These are phyloP conservation scores for Danionella dracula DNA, from an alignment of 2,797 vertebrate genomes.

Conservation along the genomic window DNA sequence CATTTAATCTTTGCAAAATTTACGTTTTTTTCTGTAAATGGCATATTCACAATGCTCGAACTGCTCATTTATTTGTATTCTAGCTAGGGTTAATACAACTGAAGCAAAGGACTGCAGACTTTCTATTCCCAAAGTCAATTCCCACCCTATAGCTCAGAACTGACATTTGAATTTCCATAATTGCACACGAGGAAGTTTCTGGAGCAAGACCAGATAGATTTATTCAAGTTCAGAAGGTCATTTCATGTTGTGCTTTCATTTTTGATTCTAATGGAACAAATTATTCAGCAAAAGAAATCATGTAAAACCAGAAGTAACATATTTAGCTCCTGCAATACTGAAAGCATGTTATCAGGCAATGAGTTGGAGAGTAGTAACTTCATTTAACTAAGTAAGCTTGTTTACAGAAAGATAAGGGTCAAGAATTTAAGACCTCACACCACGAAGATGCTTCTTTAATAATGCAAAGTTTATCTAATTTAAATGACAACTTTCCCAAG, in stretches of 20 bases:
- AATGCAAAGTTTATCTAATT: constrained; percentile 13
- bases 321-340: background rate
- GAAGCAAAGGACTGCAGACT: background rate
- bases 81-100: no score
- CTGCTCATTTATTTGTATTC: no score
- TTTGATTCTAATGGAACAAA: background rate
- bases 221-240: background rate
- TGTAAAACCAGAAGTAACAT: background rate
- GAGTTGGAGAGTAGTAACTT: background rate
- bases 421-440: background rate
- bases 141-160: background rate
- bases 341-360: background rate
- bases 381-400: background rate
- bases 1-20: no score
- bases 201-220: background rate
- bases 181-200: background rate
- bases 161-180: background rate
- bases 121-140: no score
- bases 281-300: background rate
- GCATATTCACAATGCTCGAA: no score
- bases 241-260: background rate
- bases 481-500: background rate
- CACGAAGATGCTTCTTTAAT: constrained; percentile 1
- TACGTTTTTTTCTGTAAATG: no score
- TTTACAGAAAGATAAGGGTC: constrained; percentile 2